Evolutionary conservation across 2,888 invertebrate species (phyloP), one percentile per base, ranked within the genome.

Genomic region (Pemphredon lugubris): DNA sequence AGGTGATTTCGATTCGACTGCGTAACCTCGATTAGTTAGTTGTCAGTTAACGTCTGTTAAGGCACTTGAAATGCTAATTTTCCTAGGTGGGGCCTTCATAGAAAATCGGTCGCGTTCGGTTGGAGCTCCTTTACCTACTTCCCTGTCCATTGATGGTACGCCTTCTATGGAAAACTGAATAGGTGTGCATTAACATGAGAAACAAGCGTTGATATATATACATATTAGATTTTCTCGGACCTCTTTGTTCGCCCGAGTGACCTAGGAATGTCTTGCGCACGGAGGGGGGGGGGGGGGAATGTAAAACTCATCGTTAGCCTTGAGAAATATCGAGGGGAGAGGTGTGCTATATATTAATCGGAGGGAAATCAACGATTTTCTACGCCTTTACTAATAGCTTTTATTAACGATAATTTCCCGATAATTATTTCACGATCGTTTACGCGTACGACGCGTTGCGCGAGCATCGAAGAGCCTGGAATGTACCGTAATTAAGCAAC

Each of bases 61-160:
- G 86, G 86, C 86, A 86, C 86, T 86, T 85, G 83, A 86, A 85
- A 86, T 85, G 84, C 85, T 84, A 86, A 85, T 86, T 79, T 75
- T 73, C 67, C 69, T 77, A 75, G 80, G 76, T 76, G 75, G 71
- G 78, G 75, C 75, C 50, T 69, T 73, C 58, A 71, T 79, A 81
- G 78, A 79, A 77, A 80, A 77, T 75, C 64, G 65, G 75, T 68
- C 72, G 74, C 73, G 69, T 77, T 75, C 75, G 65, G 58, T 44
- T 71, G 57, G 40, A 55, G 61, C 75, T 74, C 73, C 51, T 75
- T 74, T 65, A 55, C 54, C 48, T 59, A 57, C 54, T 70, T 75
- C 55, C 64, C 65, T 58, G 50, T 64, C 60, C 78, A 72, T 74
- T 68, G 76, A 75, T 64, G 51, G 64, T 65, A 65, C 44, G 50